Evolutionary conservation across 2,888 invertebrate genomes (phyloP), one percentile per base, ranked within the genome.

Genomic region (Auanema sp.): DNA sequence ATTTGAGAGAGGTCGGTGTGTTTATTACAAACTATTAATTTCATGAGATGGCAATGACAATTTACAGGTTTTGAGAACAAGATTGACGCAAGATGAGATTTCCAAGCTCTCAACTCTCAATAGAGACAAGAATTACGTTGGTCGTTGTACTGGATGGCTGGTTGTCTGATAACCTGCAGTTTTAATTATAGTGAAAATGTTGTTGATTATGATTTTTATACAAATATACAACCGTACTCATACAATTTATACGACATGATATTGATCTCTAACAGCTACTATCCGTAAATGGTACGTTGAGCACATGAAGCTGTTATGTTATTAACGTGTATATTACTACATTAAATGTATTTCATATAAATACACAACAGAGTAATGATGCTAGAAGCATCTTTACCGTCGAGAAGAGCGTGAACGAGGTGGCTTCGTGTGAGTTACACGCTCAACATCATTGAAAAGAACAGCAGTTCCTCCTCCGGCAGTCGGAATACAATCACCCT

Each of bases 391-490:
- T 33, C 33, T 33, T 33, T 33, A 33, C 33, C 33, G 33, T 33
- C 33, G 33, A 33, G 33, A 33, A 33, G 33, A 33, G 3, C 33
- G 33, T 3, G 33, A 33, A 47, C 21, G 47, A 47, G 64, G 25
- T 12, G 75, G 76, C 33, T 68, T 64, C 42, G 75, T 72, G 44
- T 80, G 79, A n/a, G 70, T 71, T 23, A 79, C 65, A n/a, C 53
- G 67, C 56, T 98, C 97, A 1, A 97, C 91, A 85, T 96, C 96
- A 77, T 92, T 91, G 84, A 97, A 94, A 25, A 95, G 90, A 0
- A 97, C 88, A 82, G 96, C 93, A 0, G 94, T 92, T 0, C 98
- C 97, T 0, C 97, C 97, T 1, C 92, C 91, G 63, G 90, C 90
- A 0, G 97, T 97, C 0, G 92, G 93, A 1, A 95, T 89, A 2